Conservation (phyloP, 2,797 vertebrate genomes). For the Amblyraja radiata region DNA sequence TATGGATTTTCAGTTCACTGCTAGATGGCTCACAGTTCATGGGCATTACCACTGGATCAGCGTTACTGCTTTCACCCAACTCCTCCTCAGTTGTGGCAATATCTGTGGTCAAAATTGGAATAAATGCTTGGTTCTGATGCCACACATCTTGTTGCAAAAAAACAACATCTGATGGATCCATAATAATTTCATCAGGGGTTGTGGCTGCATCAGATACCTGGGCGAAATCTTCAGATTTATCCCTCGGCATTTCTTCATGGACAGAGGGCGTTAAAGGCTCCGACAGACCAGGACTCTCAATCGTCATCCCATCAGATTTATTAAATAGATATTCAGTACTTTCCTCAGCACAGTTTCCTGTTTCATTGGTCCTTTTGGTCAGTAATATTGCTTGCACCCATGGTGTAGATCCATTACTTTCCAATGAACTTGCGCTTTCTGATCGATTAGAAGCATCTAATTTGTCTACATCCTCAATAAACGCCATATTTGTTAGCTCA, state of each 20-base stretch:
- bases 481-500: neutral
- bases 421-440: neutral
- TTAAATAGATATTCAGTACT: no score
- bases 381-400: neutral
- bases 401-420: neutral
- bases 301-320: neutral
- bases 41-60: neutral
- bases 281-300: neutral
- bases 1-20: neutral
- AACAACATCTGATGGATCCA: neutral
- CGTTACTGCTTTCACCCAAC: neutral
- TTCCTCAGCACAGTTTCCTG: neutral
- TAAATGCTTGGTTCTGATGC: constrained; percentile 1
- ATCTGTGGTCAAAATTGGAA: neutral
- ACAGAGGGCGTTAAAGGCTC: neutral
- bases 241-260: neutral
- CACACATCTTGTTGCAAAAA: neutral
- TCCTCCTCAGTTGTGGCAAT: neutral
- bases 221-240: neutral
- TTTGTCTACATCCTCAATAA: neutral
- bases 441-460: neutral
- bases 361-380: neutral
- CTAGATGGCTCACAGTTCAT: neutral
- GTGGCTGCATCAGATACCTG: neutral
- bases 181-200: neutral